These are phyloP conservation scores for Bradypodion ventrale DNA, from an alignment of 2,797 vertebrate genomes.

Conservation along the genomic window DNA sequence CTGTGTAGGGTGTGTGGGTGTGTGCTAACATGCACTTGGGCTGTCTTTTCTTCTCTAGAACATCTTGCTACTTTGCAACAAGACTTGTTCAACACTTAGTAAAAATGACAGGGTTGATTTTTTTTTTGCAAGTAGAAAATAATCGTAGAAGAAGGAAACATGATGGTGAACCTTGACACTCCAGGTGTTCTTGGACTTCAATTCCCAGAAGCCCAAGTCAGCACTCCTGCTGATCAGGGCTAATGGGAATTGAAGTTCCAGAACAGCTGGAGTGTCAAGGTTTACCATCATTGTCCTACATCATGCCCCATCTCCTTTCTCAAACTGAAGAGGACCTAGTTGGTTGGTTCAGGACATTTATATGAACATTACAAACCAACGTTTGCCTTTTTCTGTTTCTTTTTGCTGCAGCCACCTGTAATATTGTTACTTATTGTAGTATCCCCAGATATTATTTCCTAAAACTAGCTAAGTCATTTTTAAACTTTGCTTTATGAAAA, in stretches of 20 bases:
- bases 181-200: too few species aligned
- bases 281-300: too few species aligned
- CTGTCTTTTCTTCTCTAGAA: background rate
- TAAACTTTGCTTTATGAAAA: background rate
- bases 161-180: too few species aligned
- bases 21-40: background rate
- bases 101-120: background rate
- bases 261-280: too few species aligned
- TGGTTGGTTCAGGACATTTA: background rate
- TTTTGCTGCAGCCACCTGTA: background rate
- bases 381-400: constrained; percentile 8
- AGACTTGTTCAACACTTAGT: constrained; percentile 10
- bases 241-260: too few species aligned
- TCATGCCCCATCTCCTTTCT: background rate
- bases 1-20: background rate
- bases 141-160: background rate
- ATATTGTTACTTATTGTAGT: constrained; percentile 49
- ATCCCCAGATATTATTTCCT: background rate
- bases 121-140: background rate
- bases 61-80: background rate
- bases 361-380: constrained; percentile 25
- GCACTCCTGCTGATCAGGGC: too few species aligned
- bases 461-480: background rate
- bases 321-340: background rate
- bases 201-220: too few species aligned